Base-by-base conservation (phyloP, 92 coral and sea anemone genomes). In the Micromussa lordhowensis region DNA sequence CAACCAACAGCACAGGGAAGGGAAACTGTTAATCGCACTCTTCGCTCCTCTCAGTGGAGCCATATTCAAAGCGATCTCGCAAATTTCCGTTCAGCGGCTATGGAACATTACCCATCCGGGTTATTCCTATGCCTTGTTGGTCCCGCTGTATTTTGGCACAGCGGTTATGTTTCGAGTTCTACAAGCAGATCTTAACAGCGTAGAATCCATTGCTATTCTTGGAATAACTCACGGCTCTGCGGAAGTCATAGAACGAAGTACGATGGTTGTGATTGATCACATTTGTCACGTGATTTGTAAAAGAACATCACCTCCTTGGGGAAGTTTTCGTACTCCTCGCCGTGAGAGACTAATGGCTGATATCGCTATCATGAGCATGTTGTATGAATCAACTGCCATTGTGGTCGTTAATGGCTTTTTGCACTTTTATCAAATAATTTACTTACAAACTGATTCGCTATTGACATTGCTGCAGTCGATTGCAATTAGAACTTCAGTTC, bases 361-460 rank as follows among this genome's bases (percentile, higher is more conserved):
- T 72, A 88, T 82, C 80, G 81, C 86, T 58, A 88, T 88, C n/a
- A 88, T 88, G 91, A 88, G 91, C 90, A 86, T 86, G 90, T 32
- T 86, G 53, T 79, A 3, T 35, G 88, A 85, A 75, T 85, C 88
- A 38, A 76, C 29, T 74, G 81, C 74, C 7, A 75, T 85, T 10
- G 82, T 85, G 82, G n/a, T 82, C 21, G 82, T 85, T 19, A 75
- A 85, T 28, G 82, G 88, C 10, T 32, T 75, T 57, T 55, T 85
- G 15, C 75, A 35, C 38, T 36, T 85, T 28, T 85, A 83, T 70
- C 68, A 70, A 40, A 30, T 28, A 24, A 48, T 70, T 69, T 83
- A 81, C 75, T 24, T 63, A 81, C 35, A 35, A 36, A 18, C 40
- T 31, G 69, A 31, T 16, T 12, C 84, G 9, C 14, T 57, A 10